Conservation (phyloP, 2,888 invertebrate species). For the Eupsilia transversa region DNA sequence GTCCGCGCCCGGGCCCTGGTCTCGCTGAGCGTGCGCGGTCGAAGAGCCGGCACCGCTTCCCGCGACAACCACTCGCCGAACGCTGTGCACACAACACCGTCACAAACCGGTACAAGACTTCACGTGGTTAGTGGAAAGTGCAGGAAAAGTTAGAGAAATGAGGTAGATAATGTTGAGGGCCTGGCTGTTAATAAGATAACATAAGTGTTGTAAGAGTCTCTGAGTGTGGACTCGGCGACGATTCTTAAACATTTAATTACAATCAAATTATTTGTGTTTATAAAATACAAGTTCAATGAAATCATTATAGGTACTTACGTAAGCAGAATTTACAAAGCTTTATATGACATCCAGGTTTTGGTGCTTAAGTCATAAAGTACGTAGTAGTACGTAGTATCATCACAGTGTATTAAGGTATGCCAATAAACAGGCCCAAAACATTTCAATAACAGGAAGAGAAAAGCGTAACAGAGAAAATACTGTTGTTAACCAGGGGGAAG, state of each 20-base stretch:
- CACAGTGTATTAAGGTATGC: not conserved
- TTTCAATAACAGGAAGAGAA: constrained; percentile 8
- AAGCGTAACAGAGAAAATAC: constrained; percentile 10
- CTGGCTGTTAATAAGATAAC: constrained; percentile 1
- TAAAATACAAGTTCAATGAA: not conserved
- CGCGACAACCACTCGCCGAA: constrained; percentile 89
- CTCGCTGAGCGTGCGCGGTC: constrained; percentile 81
- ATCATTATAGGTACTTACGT: not conserved
- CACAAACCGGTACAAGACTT: constrained; percentile 61
- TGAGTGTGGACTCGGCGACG: not conserved
- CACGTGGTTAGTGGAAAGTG: constrained; percentile 38
- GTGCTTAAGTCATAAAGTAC: not conserved
- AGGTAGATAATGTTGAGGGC: constrained; percentile 33
- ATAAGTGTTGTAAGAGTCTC: not conserved
- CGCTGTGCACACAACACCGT: constrained; percentile 78
- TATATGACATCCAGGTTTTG: not conserved
- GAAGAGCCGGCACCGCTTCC: constrained; percentile 82
- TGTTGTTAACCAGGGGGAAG: constrained; percentile 11
- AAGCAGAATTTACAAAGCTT: not conserved
- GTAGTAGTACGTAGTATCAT: not conserved
- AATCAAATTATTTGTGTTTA: not conserved
- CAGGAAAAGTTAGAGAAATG: constrained; percentile 28
- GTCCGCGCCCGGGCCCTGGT: constrained; percentile 80
- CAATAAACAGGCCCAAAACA: constrained; percentile 42
- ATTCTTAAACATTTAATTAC: not conserved